These are phyloP conservation scores for Pelochelys cantorii DNA, from an alignment of 2,797 vertebrate genomes.

Conservation along the genomic window DNA sequence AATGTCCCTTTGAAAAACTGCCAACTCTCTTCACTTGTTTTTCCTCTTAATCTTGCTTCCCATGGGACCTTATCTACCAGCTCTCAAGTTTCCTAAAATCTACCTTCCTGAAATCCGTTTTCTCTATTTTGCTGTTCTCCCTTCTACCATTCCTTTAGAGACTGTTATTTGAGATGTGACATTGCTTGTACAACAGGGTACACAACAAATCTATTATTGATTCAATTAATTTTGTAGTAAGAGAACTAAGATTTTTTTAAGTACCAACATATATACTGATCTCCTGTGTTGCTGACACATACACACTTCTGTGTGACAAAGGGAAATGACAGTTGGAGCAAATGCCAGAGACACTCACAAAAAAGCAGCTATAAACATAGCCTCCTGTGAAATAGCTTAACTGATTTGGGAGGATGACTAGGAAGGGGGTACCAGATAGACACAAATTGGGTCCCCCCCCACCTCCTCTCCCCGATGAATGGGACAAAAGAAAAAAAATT, in stretches of 20 bases:
- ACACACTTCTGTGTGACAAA: conserved; percentile 11
- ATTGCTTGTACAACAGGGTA: conserved; percentile 51
- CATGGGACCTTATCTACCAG: too few species aligned
- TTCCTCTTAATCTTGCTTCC: too few species aligned
- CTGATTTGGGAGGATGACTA: not conserved
- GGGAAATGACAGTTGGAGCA: conserved; percentile 40
- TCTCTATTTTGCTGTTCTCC: too few species aligned
- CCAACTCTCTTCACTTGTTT: too few species aligned
- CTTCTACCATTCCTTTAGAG: not conserved
- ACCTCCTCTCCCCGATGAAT: not conserved
- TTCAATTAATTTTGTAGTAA: conserved; percentile 19
- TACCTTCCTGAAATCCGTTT: too few species aligned
- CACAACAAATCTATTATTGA: conserved; percentile 33
- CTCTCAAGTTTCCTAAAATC: too few species aligned
- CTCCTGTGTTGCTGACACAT: not conserved
- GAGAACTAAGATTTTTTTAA: not conserved
- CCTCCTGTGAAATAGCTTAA: not conserved
- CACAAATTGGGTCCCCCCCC: not conserved
- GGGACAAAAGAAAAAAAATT: not conserved
- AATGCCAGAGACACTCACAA: not conserved
- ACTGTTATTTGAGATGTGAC: conserved; percentile 38
- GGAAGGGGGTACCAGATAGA: not conserved
- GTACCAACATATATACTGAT: not conserved
- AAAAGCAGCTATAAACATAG: not conserved
- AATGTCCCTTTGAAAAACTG: too few species aligned